These are phyloP conservation scores for Sebastes matsubarae DNA, from an alignment of 2,797 vertebrate genomes.

Conservation along the genomic window DNA sequence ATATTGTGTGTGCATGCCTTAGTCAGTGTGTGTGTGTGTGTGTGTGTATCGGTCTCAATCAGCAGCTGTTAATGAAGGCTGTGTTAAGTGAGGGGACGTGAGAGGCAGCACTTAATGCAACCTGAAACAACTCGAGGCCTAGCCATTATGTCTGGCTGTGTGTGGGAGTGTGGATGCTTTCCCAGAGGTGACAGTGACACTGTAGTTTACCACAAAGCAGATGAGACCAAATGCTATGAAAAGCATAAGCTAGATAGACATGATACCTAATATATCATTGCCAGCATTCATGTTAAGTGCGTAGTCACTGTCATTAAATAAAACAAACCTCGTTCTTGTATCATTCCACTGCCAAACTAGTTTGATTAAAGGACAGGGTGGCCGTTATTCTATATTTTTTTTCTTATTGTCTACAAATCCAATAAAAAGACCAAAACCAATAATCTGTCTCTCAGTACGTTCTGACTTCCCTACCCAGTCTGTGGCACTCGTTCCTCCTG, in stretches of 20 bases:
- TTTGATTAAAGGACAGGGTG: neutral
- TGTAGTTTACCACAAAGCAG: conserved; percentile 1
- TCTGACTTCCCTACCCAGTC: neutral
- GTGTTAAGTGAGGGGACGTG: conserved; percentile 10
- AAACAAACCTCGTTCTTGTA: conserved; percentile 2
- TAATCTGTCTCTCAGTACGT: neutral
- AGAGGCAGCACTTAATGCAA: conserved; percentile 26
- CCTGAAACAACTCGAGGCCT: conserved; percentile 22
- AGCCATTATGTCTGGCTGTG: neutral
- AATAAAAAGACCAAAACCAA: neutral
- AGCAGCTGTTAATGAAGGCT: conserved; percentile 51
- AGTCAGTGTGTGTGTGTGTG: neutral
- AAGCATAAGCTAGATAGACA: neutral
- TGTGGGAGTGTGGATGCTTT: neutral
- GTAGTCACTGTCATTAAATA: neutral
- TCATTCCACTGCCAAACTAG: conserved; percentile 13
- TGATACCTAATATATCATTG: neutral
- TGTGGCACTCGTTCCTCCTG: neutral
- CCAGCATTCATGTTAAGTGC: neutral
- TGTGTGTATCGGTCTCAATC: conserved; percentile 10
- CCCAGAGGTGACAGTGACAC: neutral
- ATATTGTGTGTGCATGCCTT: conserved; percentile 6
- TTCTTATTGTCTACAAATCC: neutral
- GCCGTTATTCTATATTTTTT: neutral
- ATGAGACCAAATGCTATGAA: conserved; percentile 4